Conservation (phyloP, 2,797 vertebrate genomes). For the Microctenopoma stevenorrisi region DNA sequence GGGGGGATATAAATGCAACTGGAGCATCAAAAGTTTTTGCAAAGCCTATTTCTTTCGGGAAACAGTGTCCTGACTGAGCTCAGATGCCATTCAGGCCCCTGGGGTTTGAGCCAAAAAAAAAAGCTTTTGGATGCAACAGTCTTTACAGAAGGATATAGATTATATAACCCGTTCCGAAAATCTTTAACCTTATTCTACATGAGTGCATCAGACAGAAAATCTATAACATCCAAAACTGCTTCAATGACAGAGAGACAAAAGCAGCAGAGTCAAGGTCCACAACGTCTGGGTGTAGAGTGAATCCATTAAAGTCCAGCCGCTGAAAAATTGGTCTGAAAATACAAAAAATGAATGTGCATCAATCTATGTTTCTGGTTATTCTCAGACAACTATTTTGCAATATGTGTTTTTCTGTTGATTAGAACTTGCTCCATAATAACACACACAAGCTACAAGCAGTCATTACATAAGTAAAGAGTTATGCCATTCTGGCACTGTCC, state of each 20-base stretch:
- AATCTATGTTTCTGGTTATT: background rate
- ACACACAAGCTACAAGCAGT: slow-evolving; percentile 14
- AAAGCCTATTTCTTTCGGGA: slow-evolving; percentile 62
- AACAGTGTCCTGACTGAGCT: slow-evolving; percentile 58
- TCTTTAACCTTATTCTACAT: slow-evolving; percentile 20
- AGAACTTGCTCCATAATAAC: background rate
- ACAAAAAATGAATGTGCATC: background rate
- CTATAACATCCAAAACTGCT: slow-evolving; percentile 22
- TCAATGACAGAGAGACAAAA: slow-evolving; percentile 21
- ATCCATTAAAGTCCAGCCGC: slow-evolving; percentile 8
- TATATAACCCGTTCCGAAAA: slow-evolving; percentile 4
- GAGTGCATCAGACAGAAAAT: slow-evolving; percentile 1
- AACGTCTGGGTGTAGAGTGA: background rate
- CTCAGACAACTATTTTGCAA: slow-evolving; percentile 1
- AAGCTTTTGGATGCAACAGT: slow-evolving; percentile 1
- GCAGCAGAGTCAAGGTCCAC: background rate
- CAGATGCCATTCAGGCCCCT: slow-evolving; percentile 64
- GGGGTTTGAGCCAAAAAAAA: background rate
- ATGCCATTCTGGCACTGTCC: slow-evolving; percentile 32
- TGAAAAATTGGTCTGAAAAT: background rate
- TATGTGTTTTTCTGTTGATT: slow-evolving; percentile 12
- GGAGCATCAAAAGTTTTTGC: slow-evolving; percentile 55
- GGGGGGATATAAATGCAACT: slow-evolving; percentile 73
- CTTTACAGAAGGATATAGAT: slow-evolving; percentile 6
- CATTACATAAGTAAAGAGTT: slow-evolving; percentile 63